phyloP scores from a whole-genome alignment of 2,113 vertebrate genomes.

The Apaloderma vittatum region DNA sequence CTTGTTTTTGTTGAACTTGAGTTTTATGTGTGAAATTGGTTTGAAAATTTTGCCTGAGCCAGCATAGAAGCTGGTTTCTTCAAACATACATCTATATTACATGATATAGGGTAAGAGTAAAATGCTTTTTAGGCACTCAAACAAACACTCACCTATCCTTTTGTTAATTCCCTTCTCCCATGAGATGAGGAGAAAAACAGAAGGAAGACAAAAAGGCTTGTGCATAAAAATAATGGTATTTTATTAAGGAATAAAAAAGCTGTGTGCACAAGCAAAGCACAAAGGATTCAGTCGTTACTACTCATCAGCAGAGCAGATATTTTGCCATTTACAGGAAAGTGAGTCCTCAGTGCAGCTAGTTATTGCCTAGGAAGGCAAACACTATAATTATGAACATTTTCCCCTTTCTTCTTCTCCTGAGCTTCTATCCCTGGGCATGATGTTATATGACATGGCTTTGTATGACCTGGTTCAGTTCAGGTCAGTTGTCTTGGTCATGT shows the following conservation, averaged over 20 bases:
- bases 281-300: neutral
- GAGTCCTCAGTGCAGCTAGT: neutral
- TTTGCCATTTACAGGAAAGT: neutral
- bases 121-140: neutral
- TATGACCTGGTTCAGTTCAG: no score
- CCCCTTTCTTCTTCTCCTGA: no score
- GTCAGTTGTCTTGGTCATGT: no score
- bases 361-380: neutral
- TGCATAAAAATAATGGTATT: neutral
- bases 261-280: neutral
- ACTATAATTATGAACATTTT: no score
- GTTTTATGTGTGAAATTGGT: neutral
- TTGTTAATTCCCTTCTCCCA: rapidly evolving
- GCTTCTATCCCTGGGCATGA: no score
- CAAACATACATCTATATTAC: neutral
- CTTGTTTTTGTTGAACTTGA: neutral
- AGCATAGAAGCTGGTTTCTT: neutral
- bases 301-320: neutral
- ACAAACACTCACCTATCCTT: neutral
- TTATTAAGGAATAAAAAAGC: neutral
- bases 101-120: neutral
- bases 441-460: no score
- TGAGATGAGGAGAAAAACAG: neutral
- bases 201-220: neutral
- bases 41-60: neutral